A percentile compares a stretch with the other conserved stretches of the same genome.
Evolutionary conservation across 2,113 vertebrate species (phyloP).

Genomic region (Hemiscyllium ocellatum): DNA sequence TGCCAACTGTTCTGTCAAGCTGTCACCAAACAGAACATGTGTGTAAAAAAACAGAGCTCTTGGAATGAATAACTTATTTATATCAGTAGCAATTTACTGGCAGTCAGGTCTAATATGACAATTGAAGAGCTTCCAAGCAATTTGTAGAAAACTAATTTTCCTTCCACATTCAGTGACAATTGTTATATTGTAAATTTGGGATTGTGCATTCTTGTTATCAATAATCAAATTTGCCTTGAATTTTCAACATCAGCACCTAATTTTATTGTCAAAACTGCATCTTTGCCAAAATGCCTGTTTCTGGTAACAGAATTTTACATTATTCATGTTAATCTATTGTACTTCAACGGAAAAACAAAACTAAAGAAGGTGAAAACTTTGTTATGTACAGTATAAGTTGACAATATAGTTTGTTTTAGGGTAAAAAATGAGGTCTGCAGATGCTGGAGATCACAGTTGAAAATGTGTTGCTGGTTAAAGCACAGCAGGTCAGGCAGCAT

Average conservation of each 20-base stretch:
- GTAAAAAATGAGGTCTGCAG: too few species aligned
- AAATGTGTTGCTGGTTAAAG: too few species aligned
- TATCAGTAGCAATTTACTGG: neutral
- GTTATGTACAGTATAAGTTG: neutral
- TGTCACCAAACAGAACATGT: neutral
- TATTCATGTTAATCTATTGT: neutral
- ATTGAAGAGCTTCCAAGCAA: neutral
- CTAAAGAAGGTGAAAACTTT: neutral
- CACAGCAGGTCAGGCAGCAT: too few species aligned
- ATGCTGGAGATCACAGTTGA: too few species aligned
- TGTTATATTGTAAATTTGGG: neutral
- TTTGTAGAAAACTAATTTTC: neutral
- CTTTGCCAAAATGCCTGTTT: neutral
- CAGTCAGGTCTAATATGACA: neutral
- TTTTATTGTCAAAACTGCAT: neutral
- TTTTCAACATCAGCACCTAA: neutral
- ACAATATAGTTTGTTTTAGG: neutral
- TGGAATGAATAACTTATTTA: neutral
- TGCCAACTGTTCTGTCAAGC: conserved; percentile 17
- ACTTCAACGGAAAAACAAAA: neutral
- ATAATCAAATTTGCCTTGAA: neutral
- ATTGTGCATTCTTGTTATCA: neutral
- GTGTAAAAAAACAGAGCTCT: neutral
- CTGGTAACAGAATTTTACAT: neutral
- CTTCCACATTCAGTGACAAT: neutral